Evolutionary conservation across 2,113 vertebrate genomes (phyloP).

Genomic region (Crypturellus undulatus): DNA sequence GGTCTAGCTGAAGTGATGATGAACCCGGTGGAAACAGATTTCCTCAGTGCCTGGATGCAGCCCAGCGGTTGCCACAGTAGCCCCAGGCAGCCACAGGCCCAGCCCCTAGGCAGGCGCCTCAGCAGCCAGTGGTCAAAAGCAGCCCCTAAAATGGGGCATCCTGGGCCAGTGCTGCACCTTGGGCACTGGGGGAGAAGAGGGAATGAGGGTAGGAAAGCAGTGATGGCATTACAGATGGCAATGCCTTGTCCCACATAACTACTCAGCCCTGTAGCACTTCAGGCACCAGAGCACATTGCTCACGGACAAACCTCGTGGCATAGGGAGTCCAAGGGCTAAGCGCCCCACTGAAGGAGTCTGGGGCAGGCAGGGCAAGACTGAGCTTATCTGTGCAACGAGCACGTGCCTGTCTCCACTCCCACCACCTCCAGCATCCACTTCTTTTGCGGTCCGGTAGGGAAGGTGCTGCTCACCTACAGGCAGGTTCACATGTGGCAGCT

Average conservation of each 20-base stretch:
- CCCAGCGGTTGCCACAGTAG: background rate
- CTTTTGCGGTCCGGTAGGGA: background rate
- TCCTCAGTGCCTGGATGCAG: background rate
- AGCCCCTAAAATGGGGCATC: fast-evolving
- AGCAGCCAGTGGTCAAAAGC: fast-evolving
- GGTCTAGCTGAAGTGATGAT: background rate
- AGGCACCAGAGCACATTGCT: background rate
- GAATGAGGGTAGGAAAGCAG: fast-evolving
- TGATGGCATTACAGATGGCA: fast-evolving
- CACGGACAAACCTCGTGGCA: background rate
- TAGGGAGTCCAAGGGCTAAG: background rate
- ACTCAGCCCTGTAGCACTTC: background rate
- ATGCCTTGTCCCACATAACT: background rate
- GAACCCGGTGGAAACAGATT: background rate
- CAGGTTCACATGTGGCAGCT: background rate
- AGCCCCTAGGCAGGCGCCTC: background rate
- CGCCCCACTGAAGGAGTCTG: background rate
- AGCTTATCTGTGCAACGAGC: background rate
- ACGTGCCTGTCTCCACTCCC: background rate
- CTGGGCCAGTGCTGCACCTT: background rate
- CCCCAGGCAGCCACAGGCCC: too few species aligned
- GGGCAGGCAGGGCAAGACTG: background rate
- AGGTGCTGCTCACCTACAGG: background rate
- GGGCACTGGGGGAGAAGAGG: fast-evolving
- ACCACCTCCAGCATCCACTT: background rate